Evolutionary conservation across 1,140 invertebrate species (phyloP).

Genomic region (Oryctes rhinoceros): DNA sequence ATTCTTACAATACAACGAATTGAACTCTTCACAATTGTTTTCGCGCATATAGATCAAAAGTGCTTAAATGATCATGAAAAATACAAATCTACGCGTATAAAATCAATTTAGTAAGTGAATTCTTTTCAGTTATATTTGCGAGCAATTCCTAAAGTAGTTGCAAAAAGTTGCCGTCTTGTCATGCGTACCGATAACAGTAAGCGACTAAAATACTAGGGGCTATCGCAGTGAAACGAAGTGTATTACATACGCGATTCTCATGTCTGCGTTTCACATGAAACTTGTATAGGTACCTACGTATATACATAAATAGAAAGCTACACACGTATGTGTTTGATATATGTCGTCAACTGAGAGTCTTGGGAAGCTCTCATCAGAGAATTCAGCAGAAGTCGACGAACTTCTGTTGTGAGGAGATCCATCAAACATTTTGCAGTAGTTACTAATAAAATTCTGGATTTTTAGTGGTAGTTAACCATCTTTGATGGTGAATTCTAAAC

Average conservation of each 20-base stretch:
- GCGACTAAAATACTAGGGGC: background rate
- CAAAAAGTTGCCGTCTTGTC: background rate
- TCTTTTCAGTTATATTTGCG: background rate
- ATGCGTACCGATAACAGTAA: background rate
- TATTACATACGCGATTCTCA: background rate
- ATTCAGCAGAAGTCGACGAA: background rate
- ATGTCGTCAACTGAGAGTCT: background rate
- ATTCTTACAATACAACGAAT: too few relatives aligned
- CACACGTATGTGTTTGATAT: background rate
- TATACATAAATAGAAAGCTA: too few relatives aligned
- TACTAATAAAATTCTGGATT: background rate
- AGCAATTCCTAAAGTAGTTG: background rate
- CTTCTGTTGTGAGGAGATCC: background rate
- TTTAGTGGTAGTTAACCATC: background rate
- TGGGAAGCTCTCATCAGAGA: background rate
- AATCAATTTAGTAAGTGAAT: background rate
- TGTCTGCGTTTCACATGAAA: background rate
- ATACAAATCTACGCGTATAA: background rate
- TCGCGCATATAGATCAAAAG: too few relatives aligned
- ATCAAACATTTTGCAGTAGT: background rate
- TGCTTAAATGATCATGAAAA: too few relatives aligned
- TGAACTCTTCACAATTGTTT: too few relatives aligned
- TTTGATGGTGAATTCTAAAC: background rate
- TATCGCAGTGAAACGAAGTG: background rate
- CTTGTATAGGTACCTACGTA: background rate